A percentile compares a stretch with the other conserved stretches of the same genome.
These are phyloP conservation scores for Serinus canaria DNA, from an alignment of 2,113 vertebrate genomes.

Conservation along the genomic window DNA sequence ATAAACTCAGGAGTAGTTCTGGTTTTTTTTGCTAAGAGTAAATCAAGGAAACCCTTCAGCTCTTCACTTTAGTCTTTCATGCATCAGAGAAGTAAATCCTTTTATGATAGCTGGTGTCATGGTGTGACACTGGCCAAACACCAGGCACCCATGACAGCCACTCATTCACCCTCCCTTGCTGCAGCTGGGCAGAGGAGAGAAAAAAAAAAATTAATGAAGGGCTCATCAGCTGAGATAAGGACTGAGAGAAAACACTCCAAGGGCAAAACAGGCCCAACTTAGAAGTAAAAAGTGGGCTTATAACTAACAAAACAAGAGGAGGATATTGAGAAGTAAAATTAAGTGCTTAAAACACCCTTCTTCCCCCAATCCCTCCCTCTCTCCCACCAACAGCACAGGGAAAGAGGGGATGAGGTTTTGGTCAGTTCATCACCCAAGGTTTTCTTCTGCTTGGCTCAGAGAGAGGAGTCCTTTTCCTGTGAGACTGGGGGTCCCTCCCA, in stretches of 20 bases:
- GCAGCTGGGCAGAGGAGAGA: not conserved
- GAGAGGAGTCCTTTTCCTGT: not conserved
- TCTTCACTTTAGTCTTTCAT: not conserved
- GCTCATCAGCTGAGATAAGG: not conserved
- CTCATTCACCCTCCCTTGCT: not conserved
- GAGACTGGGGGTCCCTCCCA: not conserved
- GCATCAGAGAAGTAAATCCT: not conserved
- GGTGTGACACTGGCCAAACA: not conserved
- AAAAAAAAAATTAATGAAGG: not conserved
- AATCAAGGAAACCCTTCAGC: not conserved
- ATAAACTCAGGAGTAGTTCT: not conserved
- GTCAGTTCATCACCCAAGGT: not conserved
- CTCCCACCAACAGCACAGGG: accelerated
- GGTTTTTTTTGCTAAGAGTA: not conserved
- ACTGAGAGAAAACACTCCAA: not conserved
- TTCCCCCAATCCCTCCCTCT: not conserved
- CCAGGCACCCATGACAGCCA: not conserved
- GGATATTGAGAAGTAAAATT: not conserved
- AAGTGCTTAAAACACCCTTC: not conserved
- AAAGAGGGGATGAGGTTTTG: no score
- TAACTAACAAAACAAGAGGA: not conserved
- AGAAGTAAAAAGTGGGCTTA: not conserved
- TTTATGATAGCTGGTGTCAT: not conserved
- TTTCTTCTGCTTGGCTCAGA: not conserved
- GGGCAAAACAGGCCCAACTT: not conserved